Conservation (phyloP, 2,888 invertebrate genomes). For the Rhorus exstirpatorius region DNA sequence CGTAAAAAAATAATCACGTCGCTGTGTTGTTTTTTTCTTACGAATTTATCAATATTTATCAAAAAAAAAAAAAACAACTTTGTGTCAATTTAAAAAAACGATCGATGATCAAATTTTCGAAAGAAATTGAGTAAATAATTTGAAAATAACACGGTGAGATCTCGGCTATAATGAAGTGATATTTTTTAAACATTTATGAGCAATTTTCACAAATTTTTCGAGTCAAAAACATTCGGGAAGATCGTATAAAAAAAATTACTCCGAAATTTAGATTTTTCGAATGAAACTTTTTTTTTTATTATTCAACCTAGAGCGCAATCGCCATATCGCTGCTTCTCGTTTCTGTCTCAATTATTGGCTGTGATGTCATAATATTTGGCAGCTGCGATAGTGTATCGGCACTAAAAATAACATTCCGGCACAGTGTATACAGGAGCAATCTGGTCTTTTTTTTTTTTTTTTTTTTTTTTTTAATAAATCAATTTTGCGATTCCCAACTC, state of each 20-base stretch:
- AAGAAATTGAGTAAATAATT: too few species aligned
- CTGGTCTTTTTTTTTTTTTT: background rate
- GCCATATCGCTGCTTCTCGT: background rate
- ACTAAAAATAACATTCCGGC: slow-evolving; percentile 59
- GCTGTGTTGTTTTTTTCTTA: background rate
- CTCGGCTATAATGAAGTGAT: too few species aligned
- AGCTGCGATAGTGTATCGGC: slow-evolving; percentile 49
- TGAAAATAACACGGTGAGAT: too few species aligned
- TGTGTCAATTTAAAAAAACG: too few species aligned
- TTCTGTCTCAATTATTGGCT: slow-evolving; percentile 37
- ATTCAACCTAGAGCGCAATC: background rate
- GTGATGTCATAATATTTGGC: slow-evolving; percentile 63
- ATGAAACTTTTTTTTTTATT: background rate
- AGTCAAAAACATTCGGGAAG: background rate
- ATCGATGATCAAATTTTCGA: too few species aligned
- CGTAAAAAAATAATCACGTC: too few species aligned
- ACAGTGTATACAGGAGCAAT: background rate
- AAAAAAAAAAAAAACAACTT: too few species aligned
- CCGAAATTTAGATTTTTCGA: background rate
- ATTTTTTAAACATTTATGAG: too few species aligned
- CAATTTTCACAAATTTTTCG: too few species aligned
- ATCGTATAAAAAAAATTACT: background rate
- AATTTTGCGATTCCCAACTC: background rate
- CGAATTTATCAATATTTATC: background rate
- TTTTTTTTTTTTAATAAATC: background rate